A percentile compares a stretch with the other conserved stretches of the same genome.
Conservation (phyloP, 2,888 invertebrate species). For the Orchestes rusci region DNA sequence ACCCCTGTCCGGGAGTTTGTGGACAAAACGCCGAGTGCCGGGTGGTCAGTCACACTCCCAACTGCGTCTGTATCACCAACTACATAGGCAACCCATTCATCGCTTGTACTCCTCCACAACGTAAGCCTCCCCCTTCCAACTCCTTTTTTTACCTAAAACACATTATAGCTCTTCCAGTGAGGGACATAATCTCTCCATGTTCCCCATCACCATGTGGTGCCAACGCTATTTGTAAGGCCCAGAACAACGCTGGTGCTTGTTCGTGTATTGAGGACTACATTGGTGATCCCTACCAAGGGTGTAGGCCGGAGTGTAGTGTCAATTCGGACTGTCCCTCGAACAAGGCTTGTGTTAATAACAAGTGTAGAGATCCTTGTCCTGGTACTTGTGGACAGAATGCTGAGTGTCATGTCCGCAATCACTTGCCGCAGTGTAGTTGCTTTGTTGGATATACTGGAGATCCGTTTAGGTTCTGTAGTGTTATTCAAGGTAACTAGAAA, state of each 20-base stretch:
- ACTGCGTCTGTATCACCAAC: slow-evolving; percentile 62
- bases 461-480: slow-evolving; percentile 33
- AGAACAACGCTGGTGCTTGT: slow-evolving; percentile 56
- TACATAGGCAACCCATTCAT: slow-evolving; percentile 60
- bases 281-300: slow-evolving; percentile 70
- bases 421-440: slow-evolving; percentile 63
- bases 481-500: slow-evolving; percentile 18
- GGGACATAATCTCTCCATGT: slow-evolving; percentile 45
- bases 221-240: slow-evolving; percentile 49
- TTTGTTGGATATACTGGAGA: slow-evolving; percentile 36
- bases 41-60: slow-evolving; percentile 71
- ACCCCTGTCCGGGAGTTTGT: slow-evolving; percentile 67
- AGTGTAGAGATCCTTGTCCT: slow-evolving; percentile 74
- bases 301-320: slow-evolving; percentile 67
- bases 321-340: slow-evolving; percentile 66
- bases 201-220: slow-evolving; percentile 65
- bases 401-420: slow-evolving; percentile 65
- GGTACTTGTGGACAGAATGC: slow-evolving; percentile 72
- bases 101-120: slow-evolving; percentile 42
- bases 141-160: too few relatives aligned
- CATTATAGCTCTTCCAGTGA: slow-evolving; percentile 26
- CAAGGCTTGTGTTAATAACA: slow-evolving; percentile 63
- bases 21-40: slow-evolving; percentile 66
- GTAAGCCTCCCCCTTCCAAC: slow-evolving; percentile 15
- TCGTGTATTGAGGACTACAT: slow-evolving; percentile 61